Evolutionary conservation across 2,113 vertebrate genomes (phyloP), one percentile per base, ranked within the genome.

Genomic region (Sminthopsis crassicaudata): DNA sequence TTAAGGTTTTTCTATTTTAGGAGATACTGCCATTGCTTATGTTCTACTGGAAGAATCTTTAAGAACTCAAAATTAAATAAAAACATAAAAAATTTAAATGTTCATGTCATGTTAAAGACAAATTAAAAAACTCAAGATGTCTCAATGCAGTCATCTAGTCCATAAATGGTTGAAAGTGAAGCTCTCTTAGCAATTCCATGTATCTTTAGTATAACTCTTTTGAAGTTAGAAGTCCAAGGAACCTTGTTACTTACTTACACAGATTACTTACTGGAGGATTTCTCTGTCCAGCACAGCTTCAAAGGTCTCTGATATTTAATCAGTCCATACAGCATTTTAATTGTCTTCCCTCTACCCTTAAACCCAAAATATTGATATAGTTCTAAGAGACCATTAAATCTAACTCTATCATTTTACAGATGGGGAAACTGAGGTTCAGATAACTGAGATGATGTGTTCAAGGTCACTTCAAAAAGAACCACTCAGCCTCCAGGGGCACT

Each of bases 161-260:
- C 2, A 84, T 24, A 67, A 54, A 92, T 24, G 36, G 27, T 16
- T 19, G 53, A n/a, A 55, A 84, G 36, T 92, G 0, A 46, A 55
- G 52, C 3, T 36, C 3, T 48, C 88, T 8, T 11, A n/a, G 50
- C 8, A 16, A 57, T 1, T 6, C 0, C 0, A 5, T 36, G 92
- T 46, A 6, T 76, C 54, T 89, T 89, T 12, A 67, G 60, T 46
- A 5, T n/a, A 94, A 46, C 46, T 76, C 14, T 91, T 60, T 3
- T 36, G 90, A 24, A 91, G 95, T 57, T 8, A 84, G 6, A 30
- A 26, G 89, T 46, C 92, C 16, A 2, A 90, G 42, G 46, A 91
- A 91, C 6, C 51, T 23, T 51, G 50, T 51, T 51, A 51, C 50
- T 51, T 51, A 51, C 50, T 51, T 24, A 11, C 54, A 42, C 16